A percentile compares a stretch with the other conserved stretches of the same genome.
phyloP scores from a whole-genome alignment of 2,113 vertebrate genomes.

The Neodon shergylaensis region DNA sequence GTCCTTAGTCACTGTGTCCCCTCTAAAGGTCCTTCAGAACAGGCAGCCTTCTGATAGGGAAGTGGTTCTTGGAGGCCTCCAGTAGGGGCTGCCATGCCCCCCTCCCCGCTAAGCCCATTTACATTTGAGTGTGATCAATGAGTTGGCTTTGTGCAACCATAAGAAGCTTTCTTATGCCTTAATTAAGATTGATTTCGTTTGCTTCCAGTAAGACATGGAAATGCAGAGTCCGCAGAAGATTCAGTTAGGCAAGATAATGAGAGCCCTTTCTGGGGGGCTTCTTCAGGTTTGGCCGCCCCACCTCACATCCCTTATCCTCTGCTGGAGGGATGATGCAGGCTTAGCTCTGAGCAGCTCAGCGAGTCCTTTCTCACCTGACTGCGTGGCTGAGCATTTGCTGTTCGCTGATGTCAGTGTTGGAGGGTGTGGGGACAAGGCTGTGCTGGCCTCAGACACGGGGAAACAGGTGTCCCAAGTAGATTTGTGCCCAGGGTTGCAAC shows the following conservation, averaged over 20 bases:
- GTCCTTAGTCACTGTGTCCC: constrained; percentile 59
- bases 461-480: background rate
- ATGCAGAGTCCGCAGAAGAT: constrained; percentile 20
- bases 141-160: constrained; percentile 50
- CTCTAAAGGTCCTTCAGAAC: constrained; percentile 40
- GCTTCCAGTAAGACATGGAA: background rate
- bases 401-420: fast-evolving
- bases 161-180: constrained; percentile 67
- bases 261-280: background rate
- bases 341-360: too few species aligned
- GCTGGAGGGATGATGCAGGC: fast-evolving
- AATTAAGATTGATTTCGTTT: constrained; percentile 78
- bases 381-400: background rate
- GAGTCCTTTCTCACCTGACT: background rate
- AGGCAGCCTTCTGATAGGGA: background rate
- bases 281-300: background rate
- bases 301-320: too few species aligned
- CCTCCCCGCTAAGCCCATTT: constrained; percentile 51
- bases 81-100: background rate
- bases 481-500: background rate
- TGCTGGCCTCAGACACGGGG: background rate
- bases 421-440: background rate
- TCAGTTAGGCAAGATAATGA: constrained; percentile 64
- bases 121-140: constrained; percentile 61
- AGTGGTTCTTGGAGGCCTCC: background rate